These are phyloP conservation scores for Apodemia mormo DNA, from an alignment of 2,888 invertebrate genomes.

Conservation along the genomic window DNA sequence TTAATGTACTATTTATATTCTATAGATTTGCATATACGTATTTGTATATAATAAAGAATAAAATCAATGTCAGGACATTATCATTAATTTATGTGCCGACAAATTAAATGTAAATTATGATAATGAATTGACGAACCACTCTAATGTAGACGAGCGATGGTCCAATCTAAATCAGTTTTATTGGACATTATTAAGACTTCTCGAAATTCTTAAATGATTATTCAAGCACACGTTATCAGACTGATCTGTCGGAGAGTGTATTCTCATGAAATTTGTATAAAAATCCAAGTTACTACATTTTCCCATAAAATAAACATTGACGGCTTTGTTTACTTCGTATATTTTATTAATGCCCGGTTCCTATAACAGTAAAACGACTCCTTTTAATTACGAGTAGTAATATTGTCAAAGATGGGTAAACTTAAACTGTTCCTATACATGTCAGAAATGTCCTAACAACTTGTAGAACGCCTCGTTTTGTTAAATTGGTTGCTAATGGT, in stretches of 20 bases:
- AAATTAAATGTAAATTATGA: slow-evolving; percentile 17
- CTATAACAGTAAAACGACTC: no score
- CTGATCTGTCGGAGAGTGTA: not conserved
- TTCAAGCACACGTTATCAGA: not conserved
- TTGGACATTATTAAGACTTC: slow-evolving; percentile 13
- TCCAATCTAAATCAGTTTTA: slow-evolving; percentile 4
- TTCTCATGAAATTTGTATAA: not conserved
- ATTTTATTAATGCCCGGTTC: no score
- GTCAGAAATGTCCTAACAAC: no score
- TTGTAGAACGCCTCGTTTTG: no score
- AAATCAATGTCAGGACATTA: slow-evolving; percentile 5
- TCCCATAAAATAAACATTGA: not conserved
- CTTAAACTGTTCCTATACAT: no score
- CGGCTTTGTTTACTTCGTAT: no score
- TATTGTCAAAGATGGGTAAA: no score
- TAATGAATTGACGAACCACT: slow-evolving; percentile 14
- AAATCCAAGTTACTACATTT: not conserved
- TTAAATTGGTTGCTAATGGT: no score
- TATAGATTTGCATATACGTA: not conserved
- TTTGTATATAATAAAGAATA: not conserved
- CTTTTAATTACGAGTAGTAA: no score
- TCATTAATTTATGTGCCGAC: slow-evolving; percentile 1
- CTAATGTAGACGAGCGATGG: not conserved
- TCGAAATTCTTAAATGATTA: slow-evolving; percentile 15
- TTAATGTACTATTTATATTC: not conserved